Conservation (phyloP, 2,888 invertebrate species). For the Biston stratarius region DNA sequence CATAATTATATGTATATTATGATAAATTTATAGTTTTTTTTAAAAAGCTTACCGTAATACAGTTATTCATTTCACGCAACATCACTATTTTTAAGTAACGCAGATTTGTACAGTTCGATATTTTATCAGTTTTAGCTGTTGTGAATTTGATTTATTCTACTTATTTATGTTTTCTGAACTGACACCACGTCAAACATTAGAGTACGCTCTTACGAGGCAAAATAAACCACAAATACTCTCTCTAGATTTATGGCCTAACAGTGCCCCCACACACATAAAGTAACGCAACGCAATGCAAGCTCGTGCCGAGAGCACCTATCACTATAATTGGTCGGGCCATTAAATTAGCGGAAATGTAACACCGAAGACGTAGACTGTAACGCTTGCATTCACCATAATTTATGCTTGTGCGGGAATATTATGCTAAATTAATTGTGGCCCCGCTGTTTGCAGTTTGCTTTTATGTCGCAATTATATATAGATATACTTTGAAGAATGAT, state of each 20-base stretch:
- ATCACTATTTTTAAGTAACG: no score
- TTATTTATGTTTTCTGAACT: no score
- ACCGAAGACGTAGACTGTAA: slow-evolving; percentile 31
- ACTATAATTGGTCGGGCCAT: slow-evolving; percentile 42
- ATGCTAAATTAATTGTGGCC: slow-evolving; percentile 33
- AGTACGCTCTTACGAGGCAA: background rate
- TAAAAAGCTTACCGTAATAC: no score
- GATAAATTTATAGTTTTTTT: no score
- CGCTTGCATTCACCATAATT: slow-evolving; percentile 34
- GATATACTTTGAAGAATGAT: slow-evolving; percentile 21
- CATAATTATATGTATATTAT: no score
- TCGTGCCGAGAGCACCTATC: slow-evolving; percentile 28
- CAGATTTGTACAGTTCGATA: no score
- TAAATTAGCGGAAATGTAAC: slow-evolving; percentile 36
- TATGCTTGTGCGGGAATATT: slow-evolving; percentile 34
- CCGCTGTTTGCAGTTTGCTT: slow-evolving; percentile 28
- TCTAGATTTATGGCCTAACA: background rate
- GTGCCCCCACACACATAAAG: slow-evolving; percentile 14
- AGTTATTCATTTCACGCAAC: no score
- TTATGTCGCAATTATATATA: slow-evolving; percentile 17
- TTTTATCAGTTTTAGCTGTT: no score
- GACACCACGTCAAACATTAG: no score
- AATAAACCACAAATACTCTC: background rate
- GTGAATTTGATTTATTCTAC: no score
- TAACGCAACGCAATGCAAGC: slow-evolving; percentile 25